phyloP scores from a whole-genome alignment of 2,888 invertebrate species.

The Idaea biselata region DNA sequence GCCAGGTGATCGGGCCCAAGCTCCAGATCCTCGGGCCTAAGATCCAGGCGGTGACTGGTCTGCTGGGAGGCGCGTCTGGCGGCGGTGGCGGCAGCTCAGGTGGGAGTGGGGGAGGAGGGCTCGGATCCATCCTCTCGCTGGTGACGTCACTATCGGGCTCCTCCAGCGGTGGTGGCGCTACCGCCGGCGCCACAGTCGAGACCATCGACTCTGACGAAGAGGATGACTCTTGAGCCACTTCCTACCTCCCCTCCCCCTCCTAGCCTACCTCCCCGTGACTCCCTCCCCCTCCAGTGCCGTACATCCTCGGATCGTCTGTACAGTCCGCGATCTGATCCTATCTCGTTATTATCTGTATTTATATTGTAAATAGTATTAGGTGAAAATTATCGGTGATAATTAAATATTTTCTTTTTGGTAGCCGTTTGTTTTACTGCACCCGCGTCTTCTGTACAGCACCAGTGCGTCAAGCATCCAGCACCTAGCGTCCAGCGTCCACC shows the following conservation, averaged over 20 bases:
- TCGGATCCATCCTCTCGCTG: constrained; percentile 72
- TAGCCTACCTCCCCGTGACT: constrained; percentile 12
- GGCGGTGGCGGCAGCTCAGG: constrained; percentile 68
- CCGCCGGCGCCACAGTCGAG: constrained; percentile 60
- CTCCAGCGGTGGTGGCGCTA: constrained; percentile 60
- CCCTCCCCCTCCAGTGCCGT: constrained; percentile 4
- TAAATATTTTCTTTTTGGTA: constrained; percentile 58
- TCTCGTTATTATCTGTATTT: constrained; percentile 52
- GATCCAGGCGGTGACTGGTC: constrained; percentile 78
- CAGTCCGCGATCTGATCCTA: constrained; percentile 51
- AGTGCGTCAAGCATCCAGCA: no score
- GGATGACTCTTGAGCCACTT: constrained; percentile 60
- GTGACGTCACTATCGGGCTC: constrained; percentile 73
- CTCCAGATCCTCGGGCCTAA: constrained; percentile 85
- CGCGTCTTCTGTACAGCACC: background rate
- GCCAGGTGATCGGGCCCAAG: constrained; percentile 86
- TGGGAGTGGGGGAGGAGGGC: constrained; percentile 75
- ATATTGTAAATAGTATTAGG: constrained; percentile 77
- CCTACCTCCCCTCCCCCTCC: constrained; percentile 18
- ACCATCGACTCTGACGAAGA: constrained; percentile 72
- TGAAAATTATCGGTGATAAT: constrained; percentile 65
- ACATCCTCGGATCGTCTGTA: constrained; percentile 46
- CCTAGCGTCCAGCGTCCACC: background rate
- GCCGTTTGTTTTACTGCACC: constrained; percentile 65
- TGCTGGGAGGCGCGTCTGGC: constrained; percentile 79